Conservation (phyloP, 92 coral and sea anemone species). For the Parazoanthus atlanticus region DNA sequence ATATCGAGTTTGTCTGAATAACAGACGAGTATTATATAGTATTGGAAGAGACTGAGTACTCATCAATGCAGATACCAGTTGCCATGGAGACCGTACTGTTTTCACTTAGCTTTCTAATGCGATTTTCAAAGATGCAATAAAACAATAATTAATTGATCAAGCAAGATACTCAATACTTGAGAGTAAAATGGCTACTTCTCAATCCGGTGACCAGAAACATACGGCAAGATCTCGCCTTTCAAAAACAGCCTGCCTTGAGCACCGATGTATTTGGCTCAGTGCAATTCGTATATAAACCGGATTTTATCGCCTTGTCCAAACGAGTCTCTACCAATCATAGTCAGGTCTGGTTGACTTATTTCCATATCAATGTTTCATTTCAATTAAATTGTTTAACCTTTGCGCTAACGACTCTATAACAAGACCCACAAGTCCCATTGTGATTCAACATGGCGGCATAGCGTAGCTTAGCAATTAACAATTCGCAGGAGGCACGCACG, state of each 20-base stretch:
- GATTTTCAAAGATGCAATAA: conserved; percentile 28
- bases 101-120: background rate
- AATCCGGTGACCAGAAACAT: background rate
- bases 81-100: conserved; percentile 7
- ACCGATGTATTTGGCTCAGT: background rate
- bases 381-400: conserved; percentile 54
- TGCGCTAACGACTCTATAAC: conserved; percentile 38
- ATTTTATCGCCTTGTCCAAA: conserved; percentile 1
- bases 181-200: conserved; percentile 5
- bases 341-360: conserved; percentile 19
- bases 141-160: conserved; percentile 18
- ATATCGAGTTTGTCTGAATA: background rate
- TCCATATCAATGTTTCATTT: conserved; percentile 55
- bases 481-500: conserved; percentile 62
- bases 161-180: conserved; percentile 28
- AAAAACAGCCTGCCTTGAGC: background rate
- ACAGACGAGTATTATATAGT: no score
- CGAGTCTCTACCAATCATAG: conserved; percentile 25
- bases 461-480: conserved; percentile 68
- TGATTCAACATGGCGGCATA: conserved; percentile 42
- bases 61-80: background rate
- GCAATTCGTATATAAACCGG: background rate
- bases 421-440: conserved; percentile 49
- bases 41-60: background rate
- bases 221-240: background rate